Evolutionary conservation across 2,888 invertebrate species (phyloP), one percentile per base, ranked within the genome.

Genomic region (Unio delphinus): DNA sequence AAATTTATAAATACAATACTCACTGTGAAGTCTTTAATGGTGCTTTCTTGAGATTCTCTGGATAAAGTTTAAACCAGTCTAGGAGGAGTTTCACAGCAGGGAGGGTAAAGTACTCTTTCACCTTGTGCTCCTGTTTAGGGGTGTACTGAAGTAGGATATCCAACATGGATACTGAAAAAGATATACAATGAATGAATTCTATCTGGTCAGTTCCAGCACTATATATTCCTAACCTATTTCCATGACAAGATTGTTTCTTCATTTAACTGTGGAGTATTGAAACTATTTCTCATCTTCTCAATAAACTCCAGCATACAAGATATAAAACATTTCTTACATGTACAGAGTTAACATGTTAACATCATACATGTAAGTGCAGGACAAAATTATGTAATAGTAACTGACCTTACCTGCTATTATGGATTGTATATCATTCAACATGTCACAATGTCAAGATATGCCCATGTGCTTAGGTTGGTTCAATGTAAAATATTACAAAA

Each of bases 81-180:
- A 95, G 91, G 88, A 94, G 92, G 83, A 95, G 92, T 90, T 95
- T 94, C 84, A 95, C 94, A 90, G 82, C 93, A 30, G 95, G 94
- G 79, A 95, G 90, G 17, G 94, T 93, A 76, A 93, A 93, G 86
- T 92, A 93, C 73, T 93, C 93, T 65, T 93, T 91, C 15, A 91
- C 86, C 80, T 92, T 91, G 65, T 85, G 80, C 67, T 92, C 92
- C 78, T 93, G 93, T 80, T 93, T 93, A n/a, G 94, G 89, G 1
- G 88, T 88, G 74, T 83, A 82, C 72, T 85, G 85, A n/a, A 88
- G 75, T 67, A 89, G 70, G n/a, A 85, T 80, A 69, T 89, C 89
- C 73, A 89, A 75, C 68, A 88, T 78, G 20, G 80, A 77, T 65
- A 85, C 89, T 88, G 80, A 54, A 78, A 80, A 55, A 57, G 54